Conservation (phyloP, 1,140 invertebrate genomes). For the Rhynchophorus ferrugineus region DNA sequence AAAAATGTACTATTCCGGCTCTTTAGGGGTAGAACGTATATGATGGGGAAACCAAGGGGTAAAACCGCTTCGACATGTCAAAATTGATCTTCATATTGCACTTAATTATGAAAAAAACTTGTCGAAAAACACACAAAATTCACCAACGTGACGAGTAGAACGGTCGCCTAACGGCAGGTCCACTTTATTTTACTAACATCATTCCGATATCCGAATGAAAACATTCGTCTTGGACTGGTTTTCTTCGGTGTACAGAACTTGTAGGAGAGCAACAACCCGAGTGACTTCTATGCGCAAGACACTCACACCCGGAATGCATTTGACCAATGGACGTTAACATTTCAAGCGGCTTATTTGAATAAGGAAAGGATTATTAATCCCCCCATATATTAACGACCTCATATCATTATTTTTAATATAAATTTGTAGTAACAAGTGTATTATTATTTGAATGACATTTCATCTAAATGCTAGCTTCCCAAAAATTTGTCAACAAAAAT, state of each 20-base stretch:
- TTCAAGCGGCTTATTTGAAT: slow-evolving; percentile 5
- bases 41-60: background rate
- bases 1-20: background rate
- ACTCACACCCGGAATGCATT: slow-evolving; percentile 2
- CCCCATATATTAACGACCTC: too few species aligned
- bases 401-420: too few species aligned
- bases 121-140: background rate
- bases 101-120: background rate
- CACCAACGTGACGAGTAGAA: background rate
- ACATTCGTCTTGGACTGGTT: slow-evolving; percentile 7
- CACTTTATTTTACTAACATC: slow-evolving; percentile 4
- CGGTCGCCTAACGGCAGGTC: slow-evolving; percentile 1
- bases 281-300: slow-evolving; percentile 14
- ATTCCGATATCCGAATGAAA: slow-evolving; percentile 6
- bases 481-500: too few species aligned
- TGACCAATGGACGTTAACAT: slow-evolving; percentile 1
- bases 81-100: slow-evolving; percentile 1
- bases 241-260: slow-evolving; percentile 1
- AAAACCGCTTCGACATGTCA: background rate
- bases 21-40: background rate
- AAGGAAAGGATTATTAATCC: too few species aligned
- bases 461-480: too few species aligned
- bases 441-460: too few species aligned
- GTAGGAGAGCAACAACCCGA: slow-evolving; percentile 21
- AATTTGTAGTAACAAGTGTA: too few species aligned